A percentile compares a stretch with the other conserved stretches of the same genome.
phyloP scores from a whole-genome alignment of 2,888 invertebrate genomes.

The Geophilus truncorum region DNA sequence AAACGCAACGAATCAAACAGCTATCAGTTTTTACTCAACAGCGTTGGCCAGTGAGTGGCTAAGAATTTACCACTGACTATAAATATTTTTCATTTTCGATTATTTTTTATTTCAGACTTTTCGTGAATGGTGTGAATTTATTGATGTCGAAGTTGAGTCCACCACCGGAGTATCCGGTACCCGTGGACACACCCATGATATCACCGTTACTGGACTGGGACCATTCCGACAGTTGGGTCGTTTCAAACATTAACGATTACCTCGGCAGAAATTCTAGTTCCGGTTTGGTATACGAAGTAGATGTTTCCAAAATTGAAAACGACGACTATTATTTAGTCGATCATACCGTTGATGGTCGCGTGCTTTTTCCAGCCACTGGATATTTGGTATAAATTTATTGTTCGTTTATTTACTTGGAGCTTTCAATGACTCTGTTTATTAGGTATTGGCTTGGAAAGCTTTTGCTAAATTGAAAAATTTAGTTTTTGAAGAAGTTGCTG shows the following conservation, averaged over 20 bases:
- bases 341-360: constrained; percentile 75
- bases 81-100: no score
- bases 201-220: constrained; percentile 87
- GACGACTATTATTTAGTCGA: constrained; percentile 61
- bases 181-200: constrained; percentile 85
- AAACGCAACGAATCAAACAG: no score
- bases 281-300: constrained; percentile 67
- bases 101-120: no score
- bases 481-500: constrained; percentile 70
- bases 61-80: no score
- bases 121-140: no score
- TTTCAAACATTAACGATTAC: constrained; percentile 61
- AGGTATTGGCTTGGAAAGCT: constrained; percentile 78
- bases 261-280: constrained; percentile 58
- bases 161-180: constrained; percentile 53
- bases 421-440: no score
- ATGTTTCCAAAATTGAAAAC: constrained; percentile 50
- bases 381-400: constrained; percentile 59
- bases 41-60: no score
- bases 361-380: constrained; percentile 83
- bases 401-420: no score
- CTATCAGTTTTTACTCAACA: no score
- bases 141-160: no score
- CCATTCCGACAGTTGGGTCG: constrained; percentile 80
- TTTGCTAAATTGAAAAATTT: constrained; percentile 71